phyloP scores from a whole-genome alignment of 2,888 invertebrate genomes.

The Hecatera dysodea region DNA sequence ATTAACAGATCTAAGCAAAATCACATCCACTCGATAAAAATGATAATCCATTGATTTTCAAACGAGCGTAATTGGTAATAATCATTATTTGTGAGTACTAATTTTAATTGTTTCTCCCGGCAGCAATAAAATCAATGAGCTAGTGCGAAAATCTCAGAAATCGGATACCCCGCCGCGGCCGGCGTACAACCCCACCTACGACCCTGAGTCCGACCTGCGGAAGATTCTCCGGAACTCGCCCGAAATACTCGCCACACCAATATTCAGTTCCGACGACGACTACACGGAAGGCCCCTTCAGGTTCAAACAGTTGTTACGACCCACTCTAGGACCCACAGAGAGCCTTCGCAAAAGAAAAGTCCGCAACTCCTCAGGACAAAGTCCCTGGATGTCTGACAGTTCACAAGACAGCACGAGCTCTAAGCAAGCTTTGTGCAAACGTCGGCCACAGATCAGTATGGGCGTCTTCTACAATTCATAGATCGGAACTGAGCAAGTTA shows the following conservation, averaged over 20 bases:
- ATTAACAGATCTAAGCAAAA: not conserved
- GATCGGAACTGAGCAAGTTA: constrained; percentile 34
- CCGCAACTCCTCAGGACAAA: constrained; percentile 83
- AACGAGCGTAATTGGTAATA: not conserved
- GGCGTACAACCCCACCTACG: constrained; percentile 80
- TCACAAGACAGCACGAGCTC: constrained; percentile 87
- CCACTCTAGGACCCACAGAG: constrained; percentile 93
- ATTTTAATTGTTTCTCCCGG: constrained; percentile 18
- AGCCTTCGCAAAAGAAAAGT: constrained; percentile 92
- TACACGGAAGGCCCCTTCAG: constrained; percentile 93
- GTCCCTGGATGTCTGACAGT: constrained; percentile 89
- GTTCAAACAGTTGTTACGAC: constrained; percentile 92
- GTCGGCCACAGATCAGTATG: constrained; percentile 88
- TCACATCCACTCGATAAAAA: not conserved
- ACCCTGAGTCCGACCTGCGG: constrained; percentile 87
- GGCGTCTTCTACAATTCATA: constrained; percentile 85
- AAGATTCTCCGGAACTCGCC: constrained; percentile 88
- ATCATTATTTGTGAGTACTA: not conserved
- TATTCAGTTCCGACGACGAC: constrained; percentile 88
- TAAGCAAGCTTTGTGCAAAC: constrained; percentile 83
- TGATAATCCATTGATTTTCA: not conserved
- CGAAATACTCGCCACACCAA: constrained; percentile 86
- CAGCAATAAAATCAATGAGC: constrained; percentile 89
- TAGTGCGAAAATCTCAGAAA: constrained; percentile 85
- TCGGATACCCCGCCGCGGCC: constrained; percentile 79